These are phyloP conservation scores for Coryphaenoides rupestris DNA, from an alignment of 2,113 vertebrate species.

Conservation along the genomic window DNA sequence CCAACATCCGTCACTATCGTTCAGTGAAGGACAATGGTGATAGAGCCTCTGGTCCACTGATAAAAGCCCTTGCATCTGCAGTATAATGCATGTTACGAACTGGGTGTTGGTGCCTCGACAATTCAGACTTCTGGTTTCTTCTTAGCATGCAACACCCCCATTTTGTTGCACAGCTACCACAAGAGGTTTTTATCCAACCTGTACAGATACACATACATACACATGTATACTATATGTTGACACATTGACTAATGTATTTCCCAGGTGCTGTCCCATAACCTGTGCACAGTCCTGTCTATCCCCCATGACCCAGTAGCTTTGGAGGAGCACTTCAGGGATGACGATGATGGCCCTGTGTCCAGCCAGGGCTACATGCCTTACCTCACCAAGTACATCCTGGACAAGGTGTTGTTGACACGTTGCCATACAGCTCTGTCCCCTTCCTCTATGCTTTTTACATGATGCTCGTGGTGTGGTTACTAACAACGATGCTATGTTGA, in stretches of 20 bases:
- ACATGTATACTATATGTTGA: slow-evolving; percentile 5
- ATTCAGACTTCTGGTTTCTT: too few species aligned
- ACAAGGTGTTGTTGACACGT: slow-evolving; percentile 60
- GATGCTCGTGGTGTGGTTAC: too few species aligned
- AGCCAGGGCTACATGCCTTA: slow-evolving; percentile 99
- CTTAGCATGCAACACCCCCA: background rate
- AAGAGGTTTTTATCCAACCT: background rate
- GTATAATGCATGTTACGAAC: too few species aligned
- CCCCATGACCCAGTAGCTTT: slow-evolving; percentile 91
- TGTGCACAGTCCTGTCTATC: slow-evolving; percentile 89
- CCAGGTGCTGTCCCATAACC: slow-evolving; percentile 93
- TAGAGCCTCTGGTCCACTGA: too few species aligned
- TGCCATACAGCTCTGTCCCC: too few species aligned
- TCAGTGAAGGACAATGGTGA: too few species aligned
- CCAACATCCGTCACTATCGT: too few species aligned
- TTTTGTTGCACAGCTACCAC: background rate
- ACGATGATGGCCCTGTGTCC: slow-evolving; percentile 90
- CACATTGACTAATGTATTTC: too few species aligned
- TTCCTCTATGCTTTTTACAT: too few species aligned
- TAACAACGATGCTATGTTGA: too few species aligned
- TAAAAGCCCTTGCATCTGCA: too few species aligned
- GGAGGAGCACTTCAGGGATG: slow-evolving; percentile 94
- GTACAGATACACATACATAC: background rate
- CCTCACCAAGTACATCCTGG: slow-evolving; percentile 79
- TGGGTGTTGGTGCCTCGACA: too few species aligned